Evolutionary conservation across 2,888 invertebrate species (phyloP).

Genomic region (Esperia sulphurella): DNA sequence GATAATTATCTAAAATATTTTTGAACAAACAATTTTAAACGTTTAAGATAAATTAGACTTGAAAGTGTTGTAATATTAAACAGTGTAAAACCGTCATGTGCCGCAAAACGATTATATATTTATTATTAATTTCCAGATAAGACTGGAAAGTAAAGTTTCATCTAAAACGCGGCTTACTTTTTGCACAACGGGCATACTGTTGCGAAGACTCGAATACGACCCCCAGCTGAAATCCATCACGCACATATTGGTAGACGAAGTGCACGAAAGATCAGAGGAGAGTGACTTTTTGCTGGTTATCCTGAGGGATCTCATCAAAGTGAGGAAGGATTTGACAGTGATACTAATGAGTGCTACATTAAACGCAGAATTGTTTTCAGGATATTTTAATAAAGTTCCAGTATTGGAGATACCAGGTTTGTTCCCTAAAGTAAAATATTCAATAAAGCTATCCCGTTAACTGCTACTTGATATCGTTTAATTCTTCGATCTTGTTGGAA

Average conservation of each 20-base stretch:
- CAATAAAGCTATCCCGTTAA: too few relatives aligned
- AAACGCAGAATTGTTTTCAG: slow-evolving; percentile 90
- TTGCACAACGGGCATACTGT: slow-evolving; percentile 95
- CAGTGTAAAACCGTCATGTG: too few relatives aligned
- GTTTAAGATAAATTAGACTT: too few relatives aligned
- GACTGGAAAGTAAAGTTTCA: slow-evolving; percentile 88
- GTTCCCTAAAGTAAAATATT: too few relatives aligned
- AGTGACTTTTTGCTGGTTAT: slow-evolving; percentile 94
- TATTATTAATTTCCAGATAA: slow-evolving; percentile 80
- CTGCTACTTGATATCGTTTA: too few relatives aligned
- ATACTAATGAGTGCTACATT: slow-evolving; percentile 96
- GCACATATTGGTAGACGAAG: slow-evolving; percentile 93
- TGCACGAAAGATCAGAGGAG: slow-evolving; percentile 94
- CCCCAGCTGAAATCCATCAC: slow-evolving; percentile 86
- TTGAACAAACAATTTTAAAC: too few relatives aligned
- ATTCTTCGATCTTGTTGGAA: too few relatives aligned
- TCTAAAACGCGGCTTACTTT: slow-evolving; percentile 90
- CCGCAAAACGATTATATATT: too few relatives aligned
- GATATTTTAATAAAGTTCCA: slow-evolving; percentile 90
- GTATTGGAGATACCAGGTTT: slow-evolving; percentile 88
- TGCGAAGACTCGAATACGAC: slow-evolving; percentile 90
- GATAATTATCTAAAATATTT: too few relatives aligned
- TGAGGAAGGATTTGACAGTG: slow-evolving; percentile 87
- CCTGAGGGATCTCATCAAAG: slow-evolving; percentile 85
- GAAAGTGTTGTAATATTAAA: too few relatives aligned